Conservation (phyloP, 2,888 invertebrate genomes). For the Hypena proboscidalis region DNA sequence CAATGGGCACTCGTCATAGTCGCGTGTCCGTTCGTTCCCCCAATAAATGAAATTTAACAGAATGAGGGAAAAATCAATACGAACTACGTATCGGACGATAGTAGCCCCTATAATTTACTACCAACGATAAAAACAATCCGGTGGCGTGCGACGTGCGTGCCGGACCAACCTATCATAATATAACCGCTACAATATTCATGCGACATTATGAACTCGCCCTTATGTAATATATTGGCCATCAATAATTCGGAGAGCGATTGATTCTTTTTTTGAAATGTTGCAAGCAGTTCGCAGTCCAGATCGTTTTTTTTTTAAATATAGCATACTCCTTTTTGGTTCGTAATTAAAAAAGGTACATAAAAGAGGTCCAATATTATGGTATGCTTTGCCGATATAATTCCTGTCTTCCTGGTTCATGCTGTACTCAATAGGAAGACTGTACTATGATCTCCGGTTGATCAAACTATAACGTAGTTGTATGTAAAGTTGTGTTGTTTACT, state of each 20-base stretch:
- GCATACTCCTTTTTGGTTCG: too few species aligned
- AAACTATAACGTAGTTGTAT: too few species aligned
- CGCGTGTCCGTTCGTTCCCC: slow-evolving; percentile 74
- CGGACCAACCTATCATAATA: slow-evolving; percentile 52
- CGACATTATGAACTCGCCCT: slow-evolving; percentile 66
- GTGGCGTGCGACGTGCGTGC: slow-evolving; percentile 59
- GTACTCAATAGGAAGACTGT: too few species aligned
- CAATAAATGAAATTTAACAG: slow-evolving; percentile 85
- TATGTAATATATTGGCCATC: slow-evolving; percentile 63
- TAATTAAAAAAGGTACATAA: too few species aligned
- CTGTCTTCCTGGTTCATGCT: too few species aligned
- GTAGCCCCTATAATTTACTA: slow-evolving; percentile 78
- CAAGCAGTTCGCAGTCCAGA: too few species aligned
- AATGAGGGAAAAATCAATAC: slow-evolving; percentile 85
- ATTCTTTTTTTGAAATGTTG: too few species aligned
- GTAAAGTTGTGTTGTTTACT: too few species aligned
- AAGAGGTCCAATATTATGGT: too few species aligned
- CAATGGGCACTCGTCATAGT: slow-evolving; percentile 61
- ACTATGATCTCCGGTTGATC: too few species aligned
- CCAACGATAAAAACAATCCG: slow-evolving; percentile 78
- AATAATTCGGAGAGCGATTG: slow-evolving; percentile 61
- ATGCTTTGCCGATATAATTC: too few species aligned
- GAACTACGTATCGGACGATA: slow-evolving; percentile 77
- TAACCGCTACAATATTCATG: slow-evolving; percentile 71
- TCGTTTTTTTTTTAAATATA: slow-evolving; percentile 24